Base-by-base conservation (phyloP, 2,797 vertebrate genomes). In the Pelodytes ibericus region DNA sequence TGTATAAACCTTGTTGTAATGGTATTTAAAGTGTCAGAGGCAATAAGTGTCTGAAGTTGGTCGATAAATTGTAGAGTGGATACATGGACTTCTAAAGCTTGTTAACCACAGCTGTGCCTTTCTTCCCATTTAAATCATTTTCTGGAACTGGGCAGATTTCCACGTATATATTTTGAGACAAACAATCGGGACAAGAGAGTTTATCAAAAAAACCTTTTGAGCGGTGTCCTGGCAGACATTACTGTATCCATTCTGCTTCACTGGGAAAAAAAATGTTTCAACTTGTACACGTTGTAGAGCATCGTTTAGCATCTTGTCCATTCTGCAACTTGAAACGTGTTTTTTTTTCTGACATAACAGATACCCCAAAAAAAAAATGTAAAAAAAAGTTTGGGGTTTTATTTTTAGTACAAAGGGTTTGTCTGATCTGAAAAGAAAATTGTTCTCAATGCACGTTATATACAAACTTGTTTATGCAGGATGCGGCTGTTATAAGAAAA, bases 11-110 rank as follows among this genome's bases (percentile, higher is more conserved):
- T 90, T 88, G 87, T 90, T 92, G 91, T 91, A 93, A 93, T 93
- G 90, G 90, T 91, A 92, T 93, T 93, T 92, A 91, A 92, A 92
- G 91, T 93, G 91, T 93, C 91, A 92, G 86, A 92, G 90, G 91
- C 91, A 92, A 92, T 91, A 91, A 92, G 89, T 85, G 85, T 92
- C 90, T 92, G 90, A 91, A 89, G 89, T 90, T 88, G 83, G 90
- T 89, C 90, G 90, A 93, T 92, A 92, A 90, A 92, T 90, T 89
- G 87, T 91, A 91, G 89, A 82, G 86, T 87, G 75, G 80, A 86
- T 87, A 89, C 87, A 88, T 86, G 85, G 88, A 88, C 90, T 91
- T 86, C 81, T 83, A 87, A 88, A 86, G 87, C 24, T 85, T 86
- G 85, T 87, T 91, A 87, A 85, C 86, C 87, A 87, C 91, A 93